Conservation (phyloP, 2,113 vertebrate species). For the Syngnathus floridae region DNA sequence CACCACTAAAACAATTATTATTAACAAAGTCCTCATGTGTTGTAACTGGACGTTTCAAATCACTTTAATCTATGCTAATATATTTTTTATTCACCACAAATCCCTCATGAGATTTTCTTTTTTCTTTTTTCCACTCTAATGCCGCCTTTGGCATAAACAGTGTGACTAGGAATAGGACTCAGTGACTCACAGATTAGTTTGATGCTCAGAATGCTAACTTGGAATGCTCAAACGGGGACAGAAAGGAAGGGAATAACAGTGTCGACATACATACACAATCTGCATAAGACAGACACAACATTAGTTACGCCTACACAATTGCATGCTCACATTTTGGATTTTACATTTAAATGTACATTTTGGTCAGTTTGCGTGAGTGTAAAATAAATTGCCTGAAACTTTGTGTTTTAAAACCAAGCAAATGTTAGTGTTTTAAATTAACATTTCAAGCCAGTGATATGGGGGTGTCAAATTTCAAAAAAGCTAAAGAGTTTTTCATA, state of each 20-base stretch:
- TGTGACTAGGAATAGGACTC: constrained; percentile 41
- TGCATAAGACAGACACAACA: background rate
- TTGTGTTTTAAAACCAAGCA: too few species aligned
- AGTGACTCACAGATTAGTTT: constrained; percentile 47
- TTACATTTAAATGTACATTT: too few species aligned
- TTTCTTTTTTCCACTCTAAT: constrained; percentile 10
- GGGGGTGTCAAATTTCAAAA: too few species aligned
- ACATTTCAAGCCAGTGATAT: too few species aligned
- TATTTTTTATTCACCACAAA: constrained; percentile 23
- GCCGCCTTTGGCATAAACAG: constrained; percentile 58
- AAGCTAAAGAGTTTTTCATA: too few species aligned
- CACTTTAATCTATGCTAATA: constrained; percentile 34
- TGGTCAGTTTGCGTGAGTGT: too few species aligned
- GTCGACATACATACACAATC: constrained; percentile 10
- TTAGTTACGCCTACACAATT: background rate
- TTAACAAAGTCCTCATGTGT: background rate
- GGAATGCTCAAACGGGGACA: constrained; percentile 22
- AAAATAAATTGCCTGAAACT: too few species aligned
- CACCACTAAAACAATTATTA: constrained; percentile 11
- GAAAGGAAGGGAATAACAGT: constrained; percentile 10
- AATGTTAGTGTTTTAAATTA: too few species aligned
- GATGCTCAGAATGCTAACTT: constrained; percentile 40
- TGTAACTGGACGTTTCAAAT: constrained; percentile 22
- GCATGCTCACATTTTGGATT: background rate
- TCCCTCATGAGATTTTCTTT: constrained; percentile 32